Conservation (phyloP, 2,113 vertebrate genomes). For the Boleophthalmus pectinirostris region DNA sequence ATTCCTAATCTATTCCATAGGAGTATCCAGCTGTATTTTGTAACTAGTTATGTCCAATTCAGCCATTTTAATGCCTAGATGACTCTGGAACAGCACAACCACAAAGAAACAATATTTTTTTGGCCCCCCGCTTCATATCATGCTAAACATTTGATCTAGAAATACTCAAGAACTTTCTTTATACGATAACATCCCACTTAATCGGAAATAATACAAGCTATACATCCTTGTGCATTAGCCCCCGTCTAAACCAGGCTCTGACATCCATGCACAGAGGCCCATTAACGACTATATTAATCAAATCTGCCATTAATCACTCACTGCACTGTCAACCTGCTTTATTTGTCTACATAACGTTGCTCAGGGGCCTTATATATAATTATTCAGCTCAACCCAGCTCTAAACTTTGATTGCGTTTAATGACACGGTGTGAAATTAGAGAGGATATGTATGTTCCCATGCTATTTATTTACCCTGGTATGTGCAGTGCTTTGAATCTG, state of each 20-base stretch:
- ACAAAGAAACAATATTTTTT: too few relatives aligned
- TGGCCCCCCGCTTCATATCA: too few relatives aligned
- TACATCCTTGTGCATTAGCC: not conserved
- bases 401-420: conserved; percentile 41
- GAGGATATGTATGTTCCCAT: not conserved
- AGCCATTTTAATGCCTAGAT: too few relatives aligned
- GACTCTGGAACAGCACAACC: too few relatives aligned
- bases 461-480: not conserved
- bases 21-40: too few relatives aligned
- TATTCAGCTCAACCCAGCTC: conserved; percentile 14
- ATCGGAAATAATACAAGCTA: not conserved
- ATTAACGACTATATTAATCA: conserved; percentile 30
- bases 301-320: conserved; percentile 31
- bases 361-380: conserved; percentile 13
- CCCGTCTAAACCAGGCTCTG: not conserved
- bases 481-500: not conserved
- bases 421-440: conserved; percentile 17
- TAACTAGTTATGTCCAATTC: too few relatives aligned
- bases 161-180: too few relatives aligned
- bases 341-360: conserved; percentile 14
- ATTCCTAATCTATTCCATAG: too few relatives aligned
- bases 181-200: not conserved
- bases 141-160: too few relatives aligned
- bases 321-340: conserved; percentile 12
- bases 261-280: conserved; percentile 37